Conservation (phyloP, 1,140 invertebrate species). For the Amyelois transitella region DNA sequence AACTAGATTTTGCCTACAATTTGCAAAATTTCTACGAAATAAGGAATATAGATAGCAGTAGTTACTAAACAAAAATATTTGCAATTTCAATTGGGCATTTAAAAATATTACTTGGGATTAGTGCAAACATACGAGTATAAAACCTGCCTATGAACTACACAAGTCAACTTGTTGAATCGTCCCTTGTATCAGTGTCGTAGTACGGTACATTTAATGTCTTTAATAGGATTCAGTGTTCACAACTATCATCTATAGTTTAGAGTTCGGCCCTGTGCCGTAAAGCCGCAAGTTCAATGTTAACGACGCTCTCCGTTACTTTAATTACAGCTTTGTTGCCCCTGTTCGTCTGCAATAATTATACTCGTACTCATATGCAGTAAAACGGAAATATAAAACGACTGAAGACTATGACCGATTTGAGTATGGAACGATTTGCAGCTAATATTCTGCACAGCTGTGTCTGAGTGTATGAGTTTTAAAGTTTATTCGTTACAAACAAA, state of each 20-base stretch:
- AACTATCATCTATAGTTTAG: neutral
- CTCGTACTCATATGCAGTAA: slow-evolving; percentile 35
- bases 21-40: too few species aligned
- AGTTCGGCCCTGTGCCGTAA: slow-evolving; percentile 36
- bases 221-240: neutral
- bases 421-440: slow-evolving; percentile 40
- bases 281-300: slow-evolving; percentile 41
- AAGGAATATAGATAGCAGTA: too few species aligned
- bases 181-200: too few species aligned
- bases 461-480: slow-evolving; percentile 38
- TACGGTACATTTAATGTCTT: neutral
- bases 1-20: too few species aligned
- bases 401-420: slow-evolving; percentile 47
- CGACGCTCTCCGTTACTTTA: slow-evolving; percentile 59
- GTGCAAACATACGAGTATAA: neutral
- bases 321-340: slow-evolving; percentile 53
- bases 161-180: neutral
- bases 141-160: slow-evolving; percentile 28
- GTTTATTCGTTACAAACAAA: neutral
- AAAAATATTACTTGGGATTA: neutral
- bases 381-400: slow-evolving; percentile 58
- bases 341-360: slow-evolving; percentile 52
- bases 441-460: slow-evolving; percentile 53
- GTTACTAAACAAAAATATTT: too few species aligned
- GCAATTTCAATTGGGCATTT: too few species aligned